phyloP scores from a whole-genome alignment of 2,113 vertebrate species.

The Colaptes auratus region DNA sequence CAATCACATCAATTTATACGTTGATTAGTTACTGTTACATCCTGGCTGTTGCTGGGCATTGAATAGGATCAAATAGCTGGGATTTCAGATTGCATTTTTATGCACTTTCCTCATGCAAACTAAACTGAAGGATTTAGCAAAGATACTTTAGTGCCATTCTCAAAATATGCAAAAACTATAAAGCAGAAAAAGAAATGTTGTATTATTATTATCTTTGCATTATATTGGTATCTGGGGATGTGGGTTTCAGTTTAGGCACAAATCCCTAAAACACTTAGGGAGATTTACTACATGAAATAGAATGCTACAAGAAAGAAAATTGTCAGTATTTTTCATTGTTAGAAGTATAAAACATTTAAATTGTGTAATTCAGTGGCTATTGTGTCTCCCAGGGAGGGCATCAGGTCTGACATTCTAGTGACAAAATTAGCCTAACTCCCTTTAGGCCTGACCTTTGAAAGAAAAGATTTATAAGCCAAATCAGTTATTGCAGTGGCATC shows the following conservation, averaged over 20 bases:
- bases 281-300: constrained; percentile 1
- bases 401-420: constrained; percentile 28
- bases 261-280: background rate
- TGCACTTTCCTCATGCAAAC: background rate
- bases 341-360: background rate
- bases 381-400: background rate
- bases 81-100: constrained; percentile 4
- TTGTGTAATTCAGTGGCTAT: constrained; percentile 7
- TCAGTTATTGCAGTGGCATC: constrained; percentile 4
- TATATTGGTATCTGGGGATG: background rate
- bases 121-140: background rate
- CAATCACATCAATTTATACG: background rate
- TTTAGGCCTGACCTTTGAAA: constrained; percentile 12
- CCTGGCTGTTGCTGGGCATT: background rate
- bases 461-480: constrained; percentile 50
- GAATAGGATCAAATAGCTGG: background rate
- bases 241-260: background rate
- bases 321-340: background rate
- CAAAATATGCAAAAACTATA: background rate
- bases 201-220: background rate
- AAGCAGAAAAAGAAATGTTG: background rate
- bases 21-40: constrained; percentile 3
- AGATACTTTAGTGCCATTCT: background rate
- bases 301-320: background rate
- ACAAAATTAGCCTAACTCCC: constrained; percentile 37